Base-by-base conservation (phyloP, 2,888 invertebrate species). In the Nomada ruficornis region DNA sequence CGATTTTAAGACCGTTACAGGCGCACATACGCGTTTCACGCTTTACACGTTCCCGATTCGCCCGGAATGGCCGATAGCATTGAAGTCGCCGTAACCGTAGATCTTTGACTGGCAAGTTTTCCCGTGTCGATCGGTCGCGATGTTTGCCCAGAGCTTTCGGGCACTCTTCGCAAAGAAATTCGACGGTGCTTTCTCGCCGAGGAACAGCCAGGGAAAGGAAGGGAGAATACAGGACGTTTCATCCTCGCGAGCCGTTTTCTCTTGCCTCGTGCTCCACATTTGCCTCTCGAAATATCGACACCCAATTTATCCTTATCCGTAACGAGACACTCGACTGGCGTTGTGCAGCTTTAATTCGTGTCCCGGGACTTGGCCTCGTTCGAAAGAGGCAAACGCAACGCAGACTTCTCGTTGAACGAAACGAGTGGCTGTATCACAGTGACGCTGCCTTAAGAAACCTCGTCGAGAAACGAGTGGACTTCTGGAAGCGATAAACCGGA, bases 91-190 rank as follows among this genome's bases (percentile, higher is more conserved):
- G 42, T n/a, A 26, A 44, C n/a, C 20, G 60, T n/a, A 26, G 20
- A 26, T 54, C 52, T 23, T 44, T 11, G 47, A 63, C 26, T 18
- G 15, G 5, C 44, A 54, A 36, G n/a, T 29, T 70, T 70, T 80
- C 70, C 47, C 78, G 65, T 36, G 70, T 42, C 70, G 36, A 54
- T 47, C 29, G 64, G 13, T 20, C 59, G 13, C 18, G 26, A 2
- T 15, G 36, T 79, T 77, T 60, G 60, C 44, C 50, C 64, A 26
- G 29, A 10, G 18, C 59, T 77, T 54, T 64, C 69, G 50, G 64
- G 29, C 63, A 42, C 44, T 64, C 64, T 13, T 57, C 7, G 11
- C 23, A 20, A 52, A 63, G 36, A 70, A 59, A 54, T 77, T 77
- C 15, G 54, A 70, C 0, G 10, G 0, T n/a, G 29, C 29, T 23